These are phyloP conservation scores for Falcunculus frontatus DNA, from an alignment of 2,113 vertebrate genomes.

Conservation along the genomic window DNA sequence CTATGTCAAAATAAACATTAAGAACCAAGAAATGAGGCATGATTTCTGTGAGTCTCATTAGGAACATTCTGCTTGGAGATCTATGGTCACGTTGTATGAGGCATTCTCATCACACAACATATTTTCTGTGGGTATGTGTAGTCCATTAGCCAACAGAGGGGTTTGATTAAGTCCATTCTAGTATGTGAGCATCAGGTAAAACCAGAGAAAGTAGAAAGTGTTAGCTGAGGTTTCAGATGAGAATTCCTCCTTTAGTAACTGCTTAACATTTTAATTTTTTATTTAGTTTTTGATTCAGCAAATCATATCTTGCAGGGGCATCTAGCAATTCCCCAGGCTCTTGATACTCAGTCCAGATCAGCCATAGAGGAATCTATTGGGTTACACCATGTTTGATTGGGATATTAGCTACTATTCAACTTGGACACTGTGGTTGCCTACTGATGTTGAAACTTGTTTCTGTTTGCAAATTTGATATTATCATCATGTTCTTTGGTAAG, in stretches of 20 bases:
- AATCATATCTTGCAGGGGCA: neutral
- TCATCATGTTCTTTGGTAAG: neutral
- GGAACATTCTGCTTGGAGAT: neutral
- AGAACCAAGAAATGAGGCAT: neutral
- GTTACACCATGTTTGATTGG: neutral
- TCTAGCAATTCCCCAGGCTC: neutral
- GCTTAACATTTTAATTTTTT: neutral
- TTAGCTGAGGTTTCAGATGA: neutral
- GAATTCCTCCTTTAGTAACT: neutral
- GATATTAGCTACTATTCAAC: neutral
- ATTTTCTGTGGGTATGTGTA: neutral
- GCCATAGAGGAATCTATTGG: neutral
- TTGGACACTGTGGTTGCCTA: neutral
- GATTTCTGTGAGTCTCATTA: neutral
- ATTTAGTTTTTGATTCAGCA: neutral
- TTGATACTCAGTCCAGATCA: neutral
- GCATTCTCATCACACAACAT: neutral
- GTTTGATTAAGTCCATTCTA: neutral
- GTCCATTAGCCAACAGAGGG: neutral
- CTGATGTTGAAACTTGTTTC: neutral
- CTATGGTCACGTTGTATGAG: accelerated
- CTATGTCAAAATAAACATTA: neutral
- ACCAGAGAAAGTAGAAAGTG: neutral
- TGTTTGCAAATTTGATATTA: neutral
- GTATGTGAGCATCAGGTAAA: neutral